A percentile compares a stretch with the other conserved stretches of the same genome.
Conservation (phyloP, 1,140 invertebrate species). For the Drosophila lacteicornis region DNA sequence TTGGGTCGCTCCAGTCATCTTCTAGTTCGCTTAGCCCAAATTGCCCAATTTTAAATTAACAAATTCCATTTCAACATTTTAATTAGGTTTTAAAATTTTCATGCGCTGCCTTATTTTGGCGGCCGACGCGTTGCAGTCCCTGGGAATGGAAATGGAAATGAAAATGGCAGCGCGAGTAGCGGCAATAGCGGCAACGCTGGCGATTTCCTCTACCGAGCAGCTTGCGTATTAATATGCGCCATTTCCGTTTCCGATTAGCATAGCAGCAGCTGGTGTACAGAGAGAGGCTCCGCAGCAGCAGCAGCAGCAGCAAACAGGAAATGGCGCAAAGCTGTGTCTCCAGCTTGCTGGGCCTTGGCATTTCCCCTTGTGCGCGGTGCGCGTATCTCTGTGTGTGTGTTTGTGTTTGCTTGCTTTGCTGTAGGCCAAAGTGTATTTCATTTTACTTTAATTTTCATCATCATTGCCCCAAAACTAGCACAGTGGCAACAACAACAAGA, state of each 20-base stretch:
- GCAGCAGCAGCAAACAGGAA: conserved; percentile 61
- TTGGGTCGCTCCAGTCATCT: conserved; percentile 36
- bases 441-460: conserved; percentile 83
- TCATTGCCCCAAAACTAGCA: conserved; percentile 78
- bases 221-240: conserved; percentile 83
- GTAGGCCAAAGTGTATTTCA: conserved; percentile 75
- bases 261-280: conserved; percentile 71
- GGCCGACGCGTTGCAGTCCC: conserved; percentile 41
- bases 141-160: conserved; percentile 30
- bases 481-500: conserved; percentile 39
- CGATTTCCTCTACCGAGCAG: conserved; percentile 72
- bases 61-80: conserved; percentile 84
- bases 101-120: conserved; percentile 61
- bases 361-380: conserved; percentile 4
- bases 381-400: conserved; percentile 13
- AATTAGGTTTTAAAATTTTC: conserved; percentile 83
- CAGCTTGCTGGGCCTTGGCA: conserved; percentile 41
- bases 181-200: conserved; percentile 23
- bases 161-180: conserved; percentile 16
- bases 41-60: conserved; percentile 83
- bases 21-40: conserved; percentile 64
- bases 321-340: conserved; percentile 75
- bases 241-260: conserved; percentile 83
- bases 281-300: conserved; percentile 37
- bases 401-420: conserved; percentile 8